Percentiles rank a stretch among this genome's conserved stretches.
Evolutionary conservation across 2,888 invertebrate species (phyloP).

Genomic region (Synergus umbraculus): DNA sequence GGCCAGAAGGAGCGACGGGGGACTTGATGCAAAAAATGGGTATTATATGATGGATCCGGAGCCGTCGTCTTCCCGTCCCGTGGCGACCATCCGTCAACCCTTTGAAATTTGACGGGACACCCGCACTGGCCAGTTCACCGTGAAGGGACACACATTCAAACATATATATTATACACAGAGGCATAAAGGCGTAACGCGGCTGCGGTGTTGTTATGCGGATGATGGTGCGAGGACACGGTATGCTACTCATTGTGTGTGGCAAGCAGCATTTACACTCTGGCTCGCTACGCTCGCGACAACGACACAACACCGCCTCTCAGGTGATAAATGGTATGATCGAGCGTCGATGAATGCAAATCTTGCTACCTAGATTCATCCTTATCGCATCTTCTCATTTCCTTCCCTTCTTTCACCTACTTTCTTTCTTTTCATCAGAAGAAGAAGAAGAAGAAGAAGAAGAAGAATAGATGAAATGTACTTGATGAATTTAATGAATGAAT

Average conservation of each 20-base stretch:
- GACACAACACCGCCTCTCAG: conserved; percentile 52
- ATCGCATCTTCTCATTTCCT: background rate
- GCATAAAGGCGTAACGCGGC: conserved; percentile 43
- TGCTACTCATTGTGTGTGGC: conserved; percentile 55
- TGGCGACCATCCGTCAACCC: conserved; percentile 75
- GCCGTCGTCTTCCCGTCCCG: conserved; percentile 73
- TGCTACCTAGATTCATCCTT: background rate
- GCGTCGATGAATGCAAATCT: conserved; percentile 59
- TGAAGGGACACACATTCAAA: conserved; percentile 5
- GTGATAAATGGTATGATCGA: conserved; percentile 67
- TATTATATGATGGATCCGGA: conserved; percentile 74
- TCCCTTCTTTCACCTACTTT: background rate
- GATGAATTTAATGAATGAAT: too few species aligned
- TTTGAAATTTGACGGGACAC: conserved; percentile 71
- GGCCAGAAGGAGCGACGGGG: conserved; percentile 17
- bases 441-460: too few species aligned
- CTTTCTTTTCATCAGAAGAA: too few species aligned
- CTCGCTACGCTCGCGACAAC: conserved; percentile 56
- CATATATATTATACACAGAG: conserved; percentile 32
- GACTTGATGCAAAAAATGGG: conserved; percentile 57
- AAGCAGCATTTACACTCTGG: conserved; percentile 53
- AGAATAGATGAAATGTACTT: too few species aligned
- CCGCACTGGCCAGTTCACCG: conserved; percentile 43
- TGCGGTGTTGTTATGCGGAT: conserved; percentile 20
- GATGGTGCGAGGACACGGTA: background rate